Evolutionary conservation across 2,113 vertebrate genomes (phyloP).

Genomic region (Ochotona curzoniae): DNA sequence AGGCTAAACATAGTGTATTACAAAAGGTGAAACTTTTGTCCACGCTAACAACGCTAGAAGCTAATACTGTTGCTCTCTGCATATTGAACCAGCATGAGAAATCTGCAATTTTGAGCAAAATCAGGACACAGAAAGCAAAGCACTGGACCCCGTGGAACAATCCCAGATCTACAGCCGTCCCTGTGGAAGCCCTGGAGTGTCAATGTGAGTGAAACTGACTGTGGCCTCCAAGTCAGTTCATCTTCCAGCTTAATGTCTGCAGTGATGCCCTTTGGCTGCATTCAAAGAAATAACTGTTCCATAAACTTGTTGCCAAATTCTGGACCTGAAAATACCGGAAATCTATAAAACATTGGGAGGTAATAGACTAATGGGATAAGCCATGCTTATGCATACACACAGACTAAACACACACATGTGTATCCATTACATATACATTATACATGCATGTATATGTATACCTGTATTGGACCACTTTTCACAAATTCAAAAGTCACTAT

Average conservation of each 20-base stretch:
- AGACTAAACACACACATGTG: no score
- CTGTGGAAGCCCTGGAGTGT: neutral
- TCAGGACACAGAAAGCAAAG: neutral
- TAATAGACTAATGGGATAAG: neutral
- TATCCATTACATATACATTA: neutral
- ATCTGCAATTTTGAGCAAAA: neutral
- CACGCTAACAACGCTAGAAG: neutral
- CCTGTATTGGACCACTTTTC: neutral
- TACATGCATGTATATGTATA: neutral
- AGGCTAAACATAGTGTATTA: neutral
- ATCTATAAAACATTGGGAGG: neutral
- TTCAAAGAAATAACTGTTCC: neutral
- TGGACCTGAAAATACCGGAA: neutral
- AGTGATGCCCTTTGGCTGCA: neutral
- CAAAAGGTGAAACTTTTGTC: neutral
- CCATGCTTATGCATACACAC: neutral
- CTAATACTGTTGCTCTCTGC: neutral
- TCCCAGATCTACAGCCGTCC: fast-evolving
- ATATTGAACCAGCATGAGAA: neutral
- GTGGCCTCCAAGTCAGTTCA: neutral
- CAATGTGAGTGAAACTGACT: neutral
- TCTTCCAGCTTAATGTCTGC: neutral
- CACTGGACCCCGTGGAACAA: neutral
- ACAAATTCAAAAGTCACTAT: neutral
- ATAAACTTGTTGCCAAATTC: neutral